Base-by-base conservation (phyloP, 64 coral and sea anemone species). In the Stylophora pistillata region DNA sequence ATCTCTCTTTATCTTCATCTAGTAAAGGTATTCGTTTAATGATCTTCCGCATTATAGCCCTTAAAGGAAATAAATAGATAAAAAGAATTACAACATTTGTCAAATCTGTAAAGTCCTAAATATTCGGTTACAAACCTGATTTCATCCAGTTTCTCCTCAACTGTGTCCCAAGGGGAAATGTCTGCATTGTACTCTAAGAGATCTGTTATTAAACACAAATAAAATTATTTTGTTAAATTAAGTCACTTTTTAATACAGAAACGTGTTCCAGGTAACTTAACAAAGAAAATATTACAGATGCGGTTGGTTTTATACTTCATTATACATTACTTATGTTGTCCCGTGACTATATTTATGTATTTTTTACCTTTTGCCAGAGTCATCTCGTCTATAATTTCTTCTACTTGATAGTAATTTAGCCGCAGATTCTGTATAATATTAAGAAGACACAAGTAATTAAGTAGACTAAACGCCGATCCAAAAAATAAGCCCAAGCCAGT, bases 1-100 rank as follows among this genome's bases (percentile, higher is more conserved):
- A 73, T 73, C 32, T 73, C 32, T 76, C 32, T 76, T 53, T 52
- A 41, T 76, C 34, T 76, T 76, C 33, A 52, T 76, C 37, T 16
- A 27, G 64, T 21, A 86, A 23, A 31, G 88, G 60, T 23, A 89
- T 79, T 17, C 66, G 79, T 25, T 78, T 89, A n/a, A 89, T 80
- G 37, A 89, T 81, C 63, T 89, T 89, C 77, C 69, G 77, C 88
- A 89, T 89, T 41, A 81, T 89, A 13, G n/a, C 55, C 52, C 88
- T 89, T 30, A 62, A 76, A 77, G 65, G 55, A 77, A 59, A 63
- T 64, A 10, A 52, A 34, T 31, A 61, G 26, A 41, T 3, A 7
- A 2, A 58, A 30, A 62, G n/a, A n/a, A n/a, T n/a, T n/a, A n/a
- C n/a, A n/a, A n/a, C n/a, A n/a, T n/a, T n/a, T n/a, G n/a, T n/a